Percentiles rank a stretch among this genome's conserved stretches.
phyloP scores from a whole-genome alignment of 2,797 vertebrate genomes.

The Characodon lateralis region DNA sequence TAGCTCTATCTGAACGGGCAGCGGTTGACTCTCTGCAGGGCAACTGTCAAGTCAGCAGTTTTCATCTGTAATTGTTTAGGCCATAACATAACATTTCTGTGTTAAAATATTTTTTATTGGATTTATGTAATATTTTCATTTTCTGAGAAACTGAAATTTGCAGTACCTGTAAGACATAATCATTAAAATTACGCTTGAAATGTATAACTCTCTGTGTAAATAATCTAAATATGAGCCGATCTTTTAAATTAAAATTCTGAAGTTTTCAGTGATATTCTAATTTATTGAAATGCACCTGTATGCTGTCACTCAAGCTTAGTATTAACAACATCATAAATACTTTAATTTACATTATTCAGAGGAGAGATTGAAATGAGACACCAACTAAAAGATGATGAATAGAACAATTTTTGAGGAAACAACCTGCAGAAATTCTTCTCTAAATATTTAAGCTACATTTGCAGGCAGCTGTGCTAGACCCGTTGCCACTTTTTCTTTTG shows the following conservation, averaged over 20 bases:
- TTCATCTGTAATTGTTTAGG: not conserved
- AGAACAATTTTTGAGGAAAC: conserved; percentile 36
- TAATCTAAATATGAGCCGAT: not conserved
- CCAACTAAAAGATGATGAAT: conserved; percentile 46
- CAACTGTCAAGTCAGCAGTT: not conserved
- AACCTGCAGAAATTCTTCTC: conserved; percentile 43
- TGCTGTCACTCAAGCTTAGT: conserved; percentile 56
- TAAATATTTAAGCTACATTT: conserved; percentile 49
- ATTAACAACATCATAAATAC: conserved; percentile 47
- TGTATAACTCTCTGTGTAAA: not conserved
- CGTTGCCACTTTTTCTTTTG: conserved; percentile 62
- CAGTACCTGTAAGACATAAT: not conserved
- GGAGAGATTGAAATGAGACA: conserved; percentile 52
- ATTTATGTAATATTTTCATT: not conserved
- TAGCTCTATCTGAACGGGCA: not conserved
- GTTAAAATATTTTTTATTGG: not conserved
- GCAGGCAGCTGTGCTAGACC: conserved; percentile 62
- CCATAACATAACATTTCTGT: not conserved
- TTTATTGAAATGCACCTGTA: conserved; percentile 2
- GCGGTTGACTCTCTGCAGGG: not conserved
- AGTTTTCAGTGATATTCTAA: not conserved
- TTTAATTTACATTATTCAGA: conserved; percentile 40
- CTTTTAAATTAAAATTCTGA: not conserved
- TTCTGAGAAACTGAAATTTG: not conserved
- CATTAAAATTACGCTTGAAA: not conserved